These are phyloP conservation scores for fruit fly (Drosophila melanogaster) DNA, from an alignment of 1,140 invertebrate species.

Conservation along the genomic window Release_6_plus_ISO1_MT NT_037436.4:8802501-8803000, in stretches of 20 bases:
- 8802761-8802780: constrained; percentile 38
- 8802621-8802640: constrained; percentile 6
- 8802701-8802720: constrained; percentile 31
- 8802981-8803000: not conserved
- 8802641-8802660: constrained; percentile 5
- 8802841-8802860: constrained; percentile 15
- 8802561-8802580: constrained; percentile 49
- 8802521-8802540: constrained; percentile 48
- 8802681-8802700: constrained; percentile 52
- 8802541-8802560: constrained; percentile 50
- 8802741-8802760: constrained; percentile 56
- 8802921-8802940: constrained; percentile 16
- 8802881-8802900: not conserved
- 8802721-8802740: not conserved
- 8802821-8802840: constrained; percentile 9
- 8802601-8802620: too few relatives aligned
- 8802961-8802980: not conserved
- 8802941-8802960: constrained; percentile 48
- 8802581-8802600: constrained; percentile 48
- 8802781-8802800: constrained; percentile 56
- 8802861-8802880: constrained; percentile 29
- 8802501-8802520: constrained; percentile 27
- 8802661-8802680: constrained; percentile 21
- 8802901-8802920: constrained; percentile 36
- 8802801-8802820: constrained; percentile 49